Base-by-base conservation (phyloP, 2,113 vertebrate genomes). In the Sorex araneus region DNA sequence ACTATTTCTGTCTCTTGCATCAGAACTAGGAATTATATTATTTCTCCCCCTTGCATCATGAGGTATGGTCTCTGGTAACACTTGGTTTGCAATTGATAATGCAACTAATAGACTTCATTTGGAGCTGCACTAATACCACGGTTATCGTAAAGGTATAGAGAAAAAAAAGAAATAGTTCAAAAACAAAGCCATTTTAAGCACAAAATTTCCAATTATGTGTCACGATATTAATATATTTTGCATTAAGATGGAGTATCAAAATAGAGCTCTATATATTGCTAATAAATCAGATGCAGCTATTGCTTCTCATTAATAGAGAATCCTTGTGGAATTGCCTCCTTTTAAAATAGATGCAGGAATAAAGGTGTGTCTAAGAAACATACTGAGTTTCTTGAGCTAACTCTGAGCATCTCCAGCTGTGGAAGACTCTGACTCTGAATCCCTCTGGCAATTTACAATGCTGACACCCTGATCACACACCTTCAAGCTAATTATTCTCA, bases 1-100 rank as follows among this genome's bases (percentile, higher is more conserved):
- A 85, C 94, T 95, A 94, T 97, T 97, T 97, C 95, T 96, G 84
- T 83, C 94, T 97, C 96, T 97, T 98, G 94, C 96, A 97, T 95
- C 94, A 95, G 91, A 94, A 90, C 66, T 34, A 73, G 70, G 92
- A 94, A 94, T 94, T 85, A 76, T 34, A 79, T 23, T 80, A 45
- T 96, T 89, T 91, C 87, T 93, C 63, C 66, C 74, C 23, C 84
- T 96, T 96, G 91, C 94, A 86, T 95, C 94, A 95, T 93, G 92
- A 94, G 86, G 54, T 32, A 86, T 47, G 21, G 57, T 93, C 57
- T 79, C 84, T 43, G 8, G 28, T 19, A 93, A 30, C 47, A 79
- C 60, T 94, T 89, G 27, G 30, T 92, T 85, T 80, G 76, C 75
- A 89, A 73, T 2, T 84, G 84, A 84, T n/a, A 84, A 88, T 69